Evolutionary conservation across 2,113 vertebrate genomes (phyloP), one percentile per base, ranked within the genome.

Genomic region (Brienomyrus brachyistius): DNA sequence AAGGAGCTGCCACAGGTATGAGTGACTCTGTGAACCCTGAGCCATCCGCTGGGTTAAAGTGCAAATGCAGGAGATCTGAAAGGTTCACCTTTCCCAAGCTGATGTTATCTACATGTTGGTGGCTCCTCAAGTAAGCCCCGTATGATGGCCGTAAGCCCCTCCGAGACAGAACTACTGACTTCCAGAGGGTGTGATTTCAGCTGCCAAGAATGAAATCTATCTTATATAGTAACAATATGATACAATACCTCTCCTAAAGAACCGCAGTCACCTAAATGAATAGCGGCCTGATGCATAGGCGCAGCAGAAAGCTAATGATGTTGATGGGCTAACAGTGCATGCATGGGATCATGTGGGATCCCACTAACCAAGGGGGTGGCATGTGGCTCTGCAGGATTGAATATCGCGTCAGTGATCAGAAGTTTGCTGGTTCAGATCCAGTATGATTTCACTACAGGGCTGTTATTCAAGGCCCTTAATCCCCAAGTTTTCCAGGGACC

Each of bases 1-100:
- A 96, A 96, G 95, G 96, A 95, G 95, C 96, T 95, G 95, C 92
- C 90, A 85, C 95, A 96, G 95, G 95, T 96, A 96, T 96, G 96
- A 95, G 96, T 86, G 93, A 96, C 96, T 95, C 93, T 85, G 83
- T 91, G 94, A 96, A 96, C 96, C 90, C 93, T 89, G 0, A 91
- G 93, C 94, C 93, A 92, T 95, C 94, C 9, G 5, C 92, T 5
- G 5, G 85, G 88, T 93, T 93, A 92, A 92, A 92, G 74, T 91
- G 88, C 86, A 3, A 92, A 92, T 91, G 92, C 89, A 92, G 48
- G 35, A 40, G 74, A 80, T 17, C 54, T 84, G 80, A 90, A 87
- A 90, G 91, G 90, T 88, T 88, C 90, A 91, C 92, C 94, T 92
- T 93, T 93, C 92, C 93, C 92, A 92, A 92, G 94, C 93, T 87